Evolutionary conservation across 2,888 invertebrate genomes (phyloP).

Genomic region (Drosophila neonasuta): DNA sequence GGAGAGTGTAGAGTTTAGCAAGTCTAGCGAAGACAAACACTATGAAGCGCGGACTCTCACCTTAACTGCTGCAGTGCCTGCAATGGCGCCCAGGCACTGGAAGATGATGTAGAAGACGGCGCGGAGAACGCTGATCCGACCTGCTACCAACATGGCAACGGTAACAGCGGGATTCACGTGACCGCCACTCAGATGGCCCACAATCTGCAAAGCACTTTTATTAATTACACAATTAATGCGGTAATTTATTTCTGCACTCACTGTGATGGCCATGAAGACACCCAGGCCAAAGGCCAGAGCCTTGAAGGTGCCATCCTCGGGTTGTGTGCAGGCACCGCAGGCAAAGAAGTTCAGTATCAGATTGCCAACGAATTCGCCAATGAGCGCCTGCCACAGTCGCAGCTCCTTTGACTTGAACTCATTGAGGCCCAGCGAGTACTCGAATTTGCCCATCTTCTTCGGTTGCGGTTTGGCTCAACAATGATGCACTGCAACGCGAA

Average conservation of each 20-base stretch:
- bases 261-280: slow-evolving; percentile 92
- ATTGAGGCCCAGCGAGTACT: slow-evolving; percentile 86
- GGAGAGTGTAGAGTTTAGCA: not conserved
- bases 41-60: slow-evolving; percentile 53
- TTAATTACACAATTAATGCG: not conserved
- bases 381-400: slow-evolving; percentile 89
- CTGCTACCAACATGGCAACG: slow-evolving; percentile 89
- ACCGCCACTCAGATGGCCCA: slow-evolving; percentile 94
- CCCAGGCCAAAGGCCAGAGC: slow-evolving; percentile 92
- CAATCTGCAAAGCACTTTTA: slow-evolving; percentile 83
- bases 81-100: slow-evolving; percentile 92
- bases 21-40: not conserved
- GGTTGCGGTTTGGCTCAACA: slow-evolving; percentile 27
- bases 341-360: slow-evolving; percentile 94
- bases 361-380: slow-evolving; percentile 94
- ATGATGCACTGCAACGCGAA: slow-evolving; percentile 45
- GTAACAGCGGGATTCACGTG: slow-evolving; percentile 97
- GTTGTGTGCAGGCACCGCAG: slow-evolving; percentile 89
- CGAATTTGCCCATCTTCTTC: slow-evolving; percentile 83
- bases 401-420: slow-evolving; percentile 87
- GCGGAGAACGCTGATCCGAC: slow-evolving; percentile 89
- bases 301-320: slow-evolving; percentile 85
- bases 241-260: slow-evolving; percentile 78
- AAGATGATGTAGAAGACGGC: slow-evolving; percentile 90
- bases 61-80: slow-evolving; percentile 89